Conservation (phyloP, 2,888 invertebrate species). For the Pyrocoelia pectoralis region DNA sequence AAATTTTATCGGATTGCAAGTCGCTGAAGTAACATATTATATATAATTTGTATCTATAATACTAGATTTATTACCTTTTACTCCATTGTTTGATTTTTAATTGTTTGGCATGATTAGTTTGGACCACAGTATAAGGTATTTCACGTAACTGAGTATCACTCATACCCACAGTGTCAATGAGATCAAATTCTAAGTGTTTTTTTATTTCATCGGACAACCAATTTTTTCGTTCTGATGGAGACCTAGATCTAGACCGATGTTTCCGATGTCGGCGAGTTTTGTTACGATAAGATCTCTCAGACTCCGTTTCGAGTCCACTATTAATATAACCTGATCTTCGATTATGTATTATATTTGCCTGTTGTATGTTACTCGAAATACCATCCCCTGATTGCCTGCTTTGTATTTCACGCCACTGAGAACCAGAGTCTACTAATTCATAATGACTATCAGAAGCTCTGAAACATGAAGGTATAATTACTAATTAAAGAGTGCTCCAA, state of each 20-base stretch:
- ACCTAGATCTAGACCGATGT: constrained; percentile 69
- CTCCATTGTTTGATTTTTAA: constrained; percentile 62
- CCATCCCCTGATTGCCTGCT: constrained; percentile 69
- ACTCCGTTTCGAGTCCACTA: constrained; percentile 61
- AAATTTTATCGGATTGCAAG: constrained; percentile 41
- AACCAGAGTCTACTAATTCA: constrained; percentile 86
- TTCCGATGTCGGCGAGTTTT: constrained; percentile 54
- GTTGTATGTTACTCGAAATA: constrained; percentile 67
- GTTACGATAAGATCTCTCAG: constrained; percentile 56
- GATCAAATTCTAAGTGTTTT: constrained; percentile 86
- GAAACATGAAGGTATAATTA: constrained; percentile 28
- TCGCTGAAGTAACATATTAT: constrained; percentile 29
- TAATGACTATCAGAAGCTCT: constrained; percentile 61
- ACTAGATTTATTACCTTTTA: constrained; percentile 41
- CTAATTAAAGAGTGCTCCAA: constrained; percentile 39
- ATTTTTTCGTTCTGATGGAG: constrained; percentile 73
- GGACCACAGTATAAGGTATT: constrained; percentile 89
- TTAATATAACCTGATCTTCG: constrained; percentile 58
- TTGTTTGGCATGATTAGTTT: constrained; percentile 71
- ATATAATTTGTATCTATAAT: background rate
- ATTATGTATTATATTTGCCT: constrained; percentile 74
- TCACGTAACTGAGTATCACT: constrained; percentile 85
- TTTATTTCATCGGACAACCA: constrained; percentile 80
- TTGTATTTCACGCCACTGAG: constrained; percentile 90
- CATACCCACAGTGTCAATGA: constrained; percentile 90